Evolutionary conservation across 2,113 vertebrate genomes (phyloP).

Genomic region (Channa argus): DNA sequence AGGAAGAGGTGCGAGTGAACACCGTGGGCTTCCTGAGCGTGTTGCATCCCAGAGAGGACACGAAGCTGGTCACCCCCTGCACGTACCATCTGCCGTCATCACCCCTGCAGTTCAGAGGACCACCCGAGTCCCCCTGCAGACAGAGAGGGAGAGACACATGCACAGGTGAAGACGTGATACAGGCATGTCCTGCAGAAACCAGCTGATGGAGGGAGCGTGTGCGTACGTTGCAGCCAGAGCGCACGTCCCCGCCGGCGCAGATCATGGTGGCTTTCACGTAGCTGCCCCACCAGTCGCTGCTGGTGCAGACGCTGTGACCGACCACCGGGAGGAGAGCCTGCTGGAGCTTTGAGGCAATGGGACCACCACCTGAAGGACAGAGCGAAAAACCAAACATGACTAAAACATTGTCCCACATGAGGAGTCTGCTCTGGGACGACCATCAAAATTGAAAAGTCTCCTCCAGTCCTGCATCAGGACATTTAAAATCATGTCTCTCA

Average conservation of each 20-base stretch:
- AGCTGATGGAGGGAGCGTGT: background rate
- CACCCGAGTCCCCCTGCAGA: conserved; percentile 52
- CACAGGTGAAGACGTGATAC: background rate
- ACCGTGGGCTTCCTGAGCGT: conserved; percentile 31
- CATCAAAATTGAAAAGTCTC: too few species aligned
- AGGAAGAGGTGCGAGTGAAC: conserved; percentile 49
- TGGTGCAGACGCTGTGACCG: conserved; percentile 19
- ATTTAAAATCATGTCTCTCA: too few species aligned
- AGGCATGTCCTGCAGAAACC: background rate
- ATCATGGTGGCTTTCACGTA: conserved; percentile 32
- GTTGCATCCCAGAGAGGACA: conserved; percentile 28
- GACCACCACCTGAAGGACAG: conserved; percentile 16
- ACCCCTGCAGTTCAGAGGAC: conserved; percentile 45
- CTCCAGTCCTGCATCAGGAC: too few species aligned
- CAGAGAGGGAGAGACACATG: background rate
- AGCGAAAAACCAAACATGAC: background rate
- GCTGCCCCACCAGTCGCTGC: conserved; percentile 34
- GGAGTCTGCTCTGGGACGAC: too few species aligned
- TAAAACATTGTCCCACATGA: too few species aligned
- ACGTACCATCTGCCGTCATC: conserved; percentile 25
- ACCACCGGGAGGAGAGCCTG: conserved; percentile 55
- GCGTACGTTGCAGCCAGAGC: conserved; percentile 35
- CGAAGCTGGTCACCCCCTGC: conserved; percentile 51
- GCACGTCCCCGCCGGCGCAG: conserved; percentile 43
- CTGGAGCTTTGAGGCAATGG: conserved; percentile 37